phyloP scores from a whole-genome alignment of 1,140 invertebrate species.

The Ceratina australensis region DNA sequence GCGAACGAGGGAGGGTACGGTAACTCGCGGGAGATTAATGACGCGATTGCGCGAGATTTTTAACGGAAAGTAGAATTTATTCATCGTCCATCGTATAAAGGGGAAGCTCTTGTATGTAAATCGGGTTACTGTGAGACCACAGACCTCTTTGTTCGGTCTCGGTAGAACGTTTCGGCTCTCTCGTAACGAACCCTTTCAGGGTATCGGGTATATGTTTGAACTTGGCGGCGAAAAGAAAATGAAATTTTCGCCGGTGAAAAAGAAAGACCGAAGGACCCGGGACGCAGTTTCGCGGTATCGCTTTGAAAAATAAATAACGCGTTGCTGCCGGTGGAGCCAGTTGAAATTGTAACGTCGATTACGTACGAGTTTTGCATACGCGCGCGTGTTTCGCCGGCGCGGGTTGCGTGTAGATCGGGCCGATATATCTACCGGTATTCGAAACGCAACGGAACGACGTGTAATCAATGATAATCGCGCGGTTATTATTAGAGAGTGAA shows the following conservation, averaged over 20 bases:
- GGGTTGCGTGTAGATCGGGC: slow-evolving; percentile 8
- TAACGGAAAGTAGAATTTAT: slow-evolving; percentile 11
- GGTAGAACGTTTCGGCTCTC: background rate
- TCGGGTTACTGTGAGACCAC: background rate
- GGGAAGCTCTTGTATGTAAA: background rate
- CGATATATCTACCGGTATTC: background rate
- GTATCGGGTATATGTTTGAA: background rate
- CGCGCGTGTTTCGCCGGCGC: slow-evolving; percentile 10
- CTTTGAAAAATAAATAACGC: background rate
- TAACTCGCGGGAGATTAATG: background rate
- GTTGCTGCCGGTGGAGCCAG: background rate
- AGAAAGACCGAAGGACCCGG: too few species aligned
- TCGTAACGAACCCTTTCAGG: background rate
- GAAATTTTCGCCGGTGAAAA: background rate
- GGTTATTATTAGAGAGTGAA: slow-evolving; percentile 12
- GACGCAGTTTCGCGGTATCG: background rate
- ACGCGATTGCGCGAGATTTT: background rate
- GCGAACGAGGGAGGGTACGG: background rate
- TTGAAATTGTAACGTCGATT: slow-evolving; percentile 34
- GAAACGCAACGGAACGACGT: background rate
- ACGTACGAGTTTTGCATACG: background rate
- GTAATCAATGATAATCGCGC: slow-evolving; percentile 14
- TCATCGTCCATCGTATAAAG: background rate
- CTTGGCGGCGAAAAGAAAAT: background rate
- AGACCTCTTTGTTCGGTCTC: background rate